Percentiles rank a stretch among this genome's conserved stretches.
These are phyloP conservation scores for Ephydatia muelleri DNA, from an alignment of 37 sponge, comb jelly and placozoan species.

Conservation along the genomic window DNA sequence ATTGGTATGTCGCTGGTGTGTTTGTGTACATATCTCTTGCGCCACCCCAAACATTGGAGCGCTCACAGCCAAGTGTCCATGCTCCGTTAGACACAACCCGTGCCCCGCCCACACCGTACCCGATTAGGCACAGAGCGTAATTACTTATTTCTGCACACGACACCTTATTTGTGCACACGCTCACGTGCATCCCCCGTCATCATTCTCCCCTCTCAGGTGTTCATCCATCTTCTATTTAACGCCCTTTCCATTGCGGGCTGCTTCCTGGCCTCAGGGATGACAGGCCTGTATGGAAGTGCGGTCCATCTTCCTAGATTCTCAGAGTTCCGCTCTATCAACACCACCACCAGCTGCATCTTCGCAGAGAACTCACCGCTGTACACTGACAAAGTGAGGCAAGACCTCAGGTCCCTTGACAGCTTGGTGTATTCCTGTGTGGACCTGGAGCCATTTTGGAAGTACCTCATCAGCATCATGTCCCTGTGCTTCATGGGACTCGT, in stretches of 20 bases:
- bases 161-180: background rate
- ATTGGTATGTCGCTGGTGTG: constrained; percentile 18
- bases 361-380: constrained; percentile 26
- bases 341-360: constrained; percentile 37
- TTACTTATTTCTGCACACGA: background rate
- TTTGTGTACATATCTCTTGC: background rate
- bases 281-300: constrained; percentile 53
- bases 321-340: background rate
- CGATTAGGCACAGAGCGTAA: background rate
- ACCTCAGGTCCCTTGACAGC: constrained; percentile 22
- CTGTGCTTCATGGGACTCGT: constrained; percentile 45
- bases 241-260: constrained; percentile 38
- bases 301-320: constrained; percentile 23
- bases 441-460: constrained; percentile 31
- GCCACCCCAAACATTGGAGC: no score
- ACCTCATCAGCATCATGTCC: constrained; percentile 43
- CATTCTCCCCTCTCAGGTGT: constrained; percentile 19
- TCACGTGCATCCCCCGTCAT: background rate
- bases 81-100: no score
- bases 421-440: constrained; percentile 34
- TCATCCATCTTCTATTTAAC: constrained; percentile 41
- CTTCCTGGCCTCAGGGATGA: constrained; percentile 47
- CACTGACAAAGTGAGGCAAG: constrained; percentile 10
- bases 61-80: no score
- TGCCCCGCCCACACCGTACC: no score